phyloP scores from a whole-genome alignment of 2,797 vertebrate genomes.

The Myiothlypis coronata region DNA sequence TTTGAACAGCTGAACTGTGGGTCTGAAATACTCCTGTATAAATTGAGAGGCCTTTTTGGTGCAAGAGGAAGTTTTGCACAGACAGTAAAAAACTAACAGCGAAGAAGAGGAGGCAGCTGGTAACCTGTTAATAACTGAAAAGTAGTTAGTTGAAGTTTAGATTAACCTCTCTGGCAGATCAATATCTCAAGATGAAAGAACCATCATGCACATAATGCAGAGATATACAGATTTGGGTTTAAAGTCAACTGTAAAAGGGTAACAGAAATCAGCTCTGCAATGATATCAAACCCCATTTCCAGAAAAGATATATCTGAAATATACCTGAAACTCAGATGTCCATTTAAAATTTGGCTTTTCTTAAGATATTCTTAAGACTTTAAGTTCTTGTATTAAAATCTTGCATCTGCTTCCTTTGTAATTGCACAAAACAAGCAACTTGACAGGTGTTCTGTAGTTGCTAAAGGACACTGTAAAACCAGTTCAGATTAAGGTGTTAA shows the following conservation, averaged over 20 bases:
- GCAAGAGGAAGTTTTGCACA: background rate
- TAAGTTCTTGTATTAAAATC: background rate
- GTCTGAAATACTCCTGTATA: background rate
- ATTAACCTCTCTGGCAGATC: background rate
- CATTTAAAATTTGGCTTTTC: background rate
- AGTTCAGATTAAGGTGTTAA: background rate
- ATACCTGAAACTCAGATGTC: background rate
- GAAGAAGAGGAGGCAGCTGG: background rate
- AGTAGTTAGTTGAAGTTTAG: background rate
- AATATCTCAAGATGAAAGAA: background rate
- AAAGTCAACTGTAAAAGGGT: background rate
- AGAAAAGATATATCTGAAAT: background rate
- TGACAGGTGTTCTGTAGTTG: background rate
- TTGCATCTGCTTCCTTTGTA: background rate
- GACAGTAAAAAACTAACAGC: background rate
- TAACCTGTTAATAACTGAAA: background rate
- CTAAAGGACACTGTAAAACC: background rate
- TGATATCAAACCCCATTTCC: background rate
- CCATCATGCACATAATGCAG: background rate
- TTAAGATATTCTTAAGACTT: background rate
- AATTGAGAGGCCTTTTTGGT: background rate
- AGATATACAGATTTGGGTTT: background rate
- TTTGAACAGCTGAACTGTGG: background rate
- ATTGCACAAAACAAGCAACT: background rate
- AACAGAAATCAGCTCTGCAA: background rate